phyloP scores from a whole-genome alignment of 2,113 vertebrate genomes.

The Crypturellus undulatus region DNA sequence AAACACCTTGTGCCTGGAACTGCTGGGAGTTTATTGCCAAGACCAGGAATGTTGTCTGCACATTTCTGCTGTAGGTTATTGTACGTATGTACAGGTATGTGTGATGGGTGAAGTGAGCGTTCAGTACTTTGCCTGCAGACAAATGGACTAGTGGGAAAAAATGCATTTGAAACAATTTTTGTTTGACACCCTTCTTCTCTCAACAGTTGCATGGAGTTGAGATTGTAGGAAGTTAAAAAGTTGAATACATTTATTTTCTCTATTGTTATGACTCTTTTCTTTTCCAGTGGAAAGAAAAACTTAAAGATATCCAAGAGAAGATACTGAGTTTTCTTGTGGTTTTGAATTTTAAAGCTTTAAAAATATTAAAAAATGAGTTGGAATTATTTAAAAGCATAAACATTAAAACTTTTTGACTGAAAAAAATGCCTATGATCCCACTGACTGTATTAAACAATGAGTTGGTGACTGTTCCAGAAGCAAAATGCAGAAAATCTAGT shows the following conservation, averaged over 20 bases:
- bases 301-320: neutral
- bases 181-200: neutral
- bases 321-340: neutral
- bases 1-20: neutral
- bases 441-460: constrained; percentile 11
- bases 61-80: neutral
- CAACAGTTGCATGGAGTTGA: neutral
- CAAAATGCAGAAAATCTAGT: constrained; percentile 25
- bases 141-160: neutral
- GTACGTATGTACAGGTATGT: too few relatives aligned
- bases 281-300: neutral
- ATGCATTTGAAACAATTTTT: neutral
- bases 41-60: neutral
- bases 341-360: constrained; percentile 14
- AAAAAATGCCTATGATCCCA: neutral
- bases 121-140: neutral
- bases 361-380: neutral
- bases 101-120: neutral
- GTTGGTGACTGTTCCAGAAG: constrained; percentile 31
- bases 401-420: constrained; percentile 25
- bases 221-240: neutral
- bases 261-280: neutral
- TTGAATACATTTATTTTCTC: neutral
- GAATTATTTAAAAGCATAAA: constrained; percentile 8
- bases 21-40: fast-evolving